These are phyloP conservation scores for Chlamydotis undulata DNA, from an alignment of 2,113 vertebrate genomes.

Conservation along the genomic window DNA sequence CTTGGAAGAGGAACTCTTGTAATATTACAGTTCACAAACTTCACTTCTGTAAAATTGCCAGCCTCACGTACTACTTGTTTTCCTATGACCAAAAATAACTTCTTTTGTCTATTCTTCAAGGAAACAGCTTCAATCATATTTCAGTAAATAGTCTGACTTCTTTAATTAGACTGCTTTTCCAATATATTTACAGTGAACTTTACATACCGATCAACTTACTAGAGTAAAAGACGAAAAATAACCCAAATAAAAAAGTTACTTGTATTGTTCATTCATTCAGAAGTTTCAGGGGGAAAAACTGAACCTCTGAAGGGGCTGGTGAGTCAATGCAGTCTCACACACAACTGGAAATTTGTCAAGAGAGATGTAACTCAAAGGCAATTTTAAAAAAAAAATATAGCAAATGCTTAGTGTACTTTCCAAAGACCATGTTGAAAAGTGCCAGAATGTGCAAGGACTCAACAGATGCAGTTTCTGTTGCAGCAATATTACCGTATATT, in stretches of 20 bases:
- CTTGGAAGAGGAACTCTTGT: not conserved
- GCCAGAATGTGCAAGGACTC: not conserved
- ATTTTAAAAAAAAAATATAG: not conserved
- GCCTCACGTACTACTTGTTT: not conserved
- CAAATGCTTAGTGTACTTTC: not conserved
- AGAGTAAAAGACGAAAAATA: not conserved
- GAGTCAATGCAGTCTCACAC: not conserved
- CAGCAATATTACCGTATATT: not conserved
- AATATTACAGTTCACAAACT: not conserved
- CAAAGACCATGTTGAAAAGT: not conserved
- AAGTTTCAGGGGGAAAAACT: not conserved
- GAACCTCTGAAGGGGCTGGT: not conserved
- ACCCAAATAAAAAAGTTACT: not conserved
- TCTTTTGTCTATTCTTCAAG: not conserved
- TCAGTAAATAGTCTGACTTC: not conserved
- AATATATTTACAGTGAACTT: not conserved
- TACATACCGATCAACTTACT: not conserved
- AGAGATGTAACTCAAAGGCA: not conserved
- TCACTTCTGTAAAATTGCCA: not conserved
- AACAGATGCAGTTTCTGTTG: not conserved
- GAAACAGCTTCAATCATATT: not conserved
- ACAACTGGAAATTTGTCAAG: not conserved
- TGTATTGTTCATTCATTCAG: not conserved
- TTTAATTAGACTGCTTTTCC: not conserved
- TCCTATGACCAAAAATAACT: conserved; percentile 14